Evolutionary conservation across 2,113 vertebrate genomes (phyloP), one percentile per base, ranked within the genome.

Genomic region (Mellivora capensis): DNA sequence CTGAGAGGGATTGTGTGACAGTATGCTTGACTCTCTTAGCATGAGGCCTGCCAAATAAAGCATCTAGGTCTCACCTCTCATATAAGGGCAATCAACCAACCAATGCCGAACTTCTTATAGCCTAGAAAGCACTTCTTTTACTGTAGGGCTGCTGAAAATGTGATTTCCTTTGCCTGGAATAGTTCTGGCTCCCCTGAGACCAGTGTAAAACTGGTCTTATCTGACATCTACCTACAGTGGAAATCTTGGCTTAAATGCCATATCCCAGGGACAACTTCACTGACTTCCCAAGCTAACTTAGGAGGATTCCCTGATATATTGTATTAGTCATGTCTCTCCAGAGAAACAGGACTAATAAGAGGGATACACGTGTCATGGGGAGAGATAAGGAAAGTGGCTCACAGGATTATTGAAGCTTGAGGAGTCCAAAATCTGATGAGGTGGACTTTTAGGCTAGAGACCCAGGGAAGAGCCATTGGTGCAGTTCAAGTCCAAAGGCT

Each of bases 11-110:
- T 23, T 93, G 61, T 94, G 77, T 89, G 93, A 84, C 84, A 96
- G 96, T 80, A n/a, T 64, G 81, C 95, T 93, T 97, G 96, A 96
- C 92, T 98, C 87, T 85, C 80, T 64, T 83, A 88, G 79, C 7
- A 14, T 13, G 52, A 91, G 67, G 42, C 4, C 89, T 98, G 97
- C 83, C 87, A 97, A 95, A 97, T 93, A 87, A 71, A 96, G 37
- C 47, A 94, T 94, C 57, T 67, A 89, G 79, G 84, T 79, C 87
- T 29, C 20, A 85, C 61, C 37, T 96, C 87, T 96, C 62, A 8
- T 25, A 4, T 37, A n/a, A 93, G 69, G 80, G 88, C 39, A 61
- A 71, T 67, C 79, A 86, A 72, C 54, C 62, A 69, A 49, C 83
- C 69, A 44, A 29, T 39, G 42, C 20, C 31, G 8, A n/a, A n/a